Evolutionary conservation across 2,113 vertebrate species (phyloP), one percentile per base, ranked within the genome.

Genomic region (Cyanoramphus novaezelandiae): DNA sequence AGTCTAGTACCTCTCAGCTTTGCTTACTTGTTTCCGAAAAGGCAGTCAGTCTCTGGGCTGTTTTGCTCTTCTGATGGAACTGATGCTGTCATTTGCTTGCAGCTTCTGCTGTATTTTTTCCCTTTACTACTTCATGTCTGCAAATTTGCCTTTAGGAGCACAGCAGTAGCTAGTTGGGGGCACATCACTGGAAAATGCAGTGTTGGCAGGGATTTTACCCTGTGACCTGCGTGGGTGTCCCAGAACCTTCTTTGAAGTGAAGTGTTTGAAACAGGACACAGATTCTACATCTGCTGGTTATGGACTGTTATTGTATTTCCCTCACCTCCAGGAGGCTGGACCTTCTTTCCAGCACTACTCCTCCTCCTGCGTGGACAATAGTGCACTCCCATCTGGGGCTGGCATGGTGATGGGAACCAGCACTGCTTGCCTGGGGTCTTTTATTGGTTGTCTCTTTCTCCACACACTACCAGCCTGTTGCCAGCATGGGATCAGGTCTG

Each of bases 271-370:
- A 7, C 8, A n/a, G 70, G 75, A 20, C 0, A 0, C 47, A 83
- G 64, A 49, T 74, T 72, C 53, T 55, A 35, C 7, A 3, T 64
- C 67, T 33, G 27, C 50, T 67, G 43, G 9, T 44, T 41, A 31
- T 0, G 1, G 50, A 17, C 13, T 1, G 1, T 41, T 41, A 23
- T 8, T 5, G 0, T 44, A 33, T 31, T 24, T 52, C n/a, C 24
- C 35, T 57, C 0, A 0, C n/a, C 14, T 28, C 2, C 50, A 33
- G 19, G 25, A 68, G 29, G 12, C 57, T 55, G 21, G 17, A 21
- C 39, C 13, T 33, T 53, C 19, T 46, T 39, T 76, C n/a, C 67
- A 59, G 31, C n/a, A 16, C 50, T 2, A 0, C 21, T 46, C 7
- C 17, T 72, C 4, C 11, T 84, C 25, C 17, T 1, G 1, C 1